Base-by-base conservation (phyloP, 2,113 vertebrate genomes). In the Neogale vison region DNA sequence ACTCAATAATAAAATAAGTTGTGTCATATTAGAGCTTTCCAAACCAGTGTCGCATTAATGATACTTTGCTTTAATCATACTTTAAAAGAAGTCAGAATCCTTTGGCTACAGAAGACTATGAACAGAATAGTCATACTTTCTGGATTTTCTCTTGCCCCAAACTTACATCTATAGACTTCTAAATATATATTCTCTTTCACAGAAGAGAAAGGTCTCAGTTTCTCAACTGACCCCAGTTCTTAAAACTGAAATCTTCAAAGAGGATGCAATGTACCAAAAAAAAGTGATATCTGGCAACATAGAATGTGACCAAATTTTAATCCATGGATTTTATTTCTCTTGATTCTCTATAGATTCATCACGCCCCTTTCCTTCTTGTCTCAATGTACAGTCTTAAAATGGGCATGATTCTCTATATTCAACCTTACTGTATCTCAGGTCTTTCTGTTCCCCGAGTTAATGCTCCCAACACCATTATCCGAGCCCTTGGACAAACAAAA, bases 171-270 rank as follows among this genome's bases (percentile, higher is more conserved):
- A 34, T 18, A 65, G 15, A 14, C 59, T 92, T 90, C 50, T 45
- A 96, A 71, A 79, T 63, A 85, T 2, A 29, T 20, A 26, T 50
- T 92, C 17, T n/a, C 31, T 42, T 80, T 87, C 76, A 90, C 0
- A 13, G 42, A 69, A 88, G 7, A 76, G 42, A 45, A 45, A 29
- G 72, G 39, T 74, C 72, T 74, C 72, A 74, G 39, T 76, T 45
- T 45, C 47, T 80, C 47, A 76, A 34, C 15, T 79, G 13, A 31
- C 52, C 39, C 67, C 50, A 4, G 12, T 63, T 96, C 95, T 59
- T 50, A 93, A 93, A 89, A 45, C 14, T 81, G 20, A 86, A 76
- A 29, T 89, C 61, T 89, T 83, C 36, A 69, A 79, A 93, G 84
- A 87, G 11, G 26, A 20, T 12, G 18, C 5, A 52, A 17, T 26